Evolutionary conservation across 2,113 vertebrate genomes (phyloP), one percentile per base, ranked within the genome.

Genomic region (cat (Felis catus)): DNA sequence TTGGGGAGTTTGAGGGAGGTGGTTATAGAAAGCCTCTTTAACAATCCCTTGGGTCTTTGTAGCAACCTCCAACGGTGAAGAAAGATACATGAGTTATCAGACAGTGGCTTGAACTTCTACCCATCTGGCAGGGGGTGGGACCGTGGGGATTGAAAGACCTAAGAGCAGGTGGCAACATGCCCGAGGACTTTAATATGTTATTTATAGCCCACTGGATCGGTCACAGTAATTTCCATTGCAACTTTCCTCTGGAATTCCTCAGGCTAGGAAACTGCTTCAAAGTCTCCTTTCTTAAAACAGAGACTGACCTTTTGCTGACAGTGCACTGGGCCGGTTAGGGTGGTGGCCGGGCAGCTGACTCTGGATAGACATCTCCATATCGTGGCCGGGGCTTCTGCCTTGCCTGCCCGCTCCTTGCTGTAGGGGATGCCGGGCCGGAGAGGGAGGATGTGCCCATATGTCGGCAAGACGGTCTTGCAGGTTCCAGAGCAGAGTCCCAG

Each of bases 201-300:
- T 97, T 98, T 96, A 96, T 97, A 97, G 85, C 61, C 71, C 16
- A 16, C 79, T 58, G 94, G 0, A 0, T 48, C 21, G 93, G 81
- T 81, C 33, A 23, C 27, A 84, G 71, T 55, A 53, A 66, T 95
- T 97, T 93, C 97, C 96, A 94, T 87, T 94, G 97, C 82, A 91
- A 36, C 94, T 96, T 89, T 84, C 88, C 90, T 96, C 71, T 94
- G 97, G 97, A 96, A 97, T 97, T 88, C 68, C 85, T 92, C 0
- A 0, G 86, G 89, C n/a, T 96, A 88, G 61, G 83, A 81, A 85
- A 94, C 16, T 82, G 88, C 90, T 95, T 94, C 92, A 51, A 48
- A 92, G 83, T 33, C 83, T 89, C 80, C 45, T 73, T 96, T 78
- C 92, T 90, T 80, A 87, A 87, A 96, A 79, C 84, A 1, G 78